Conservation (phyloP, 2,888 invertebrate species). For the Mechanitis messenoides region DNA sequence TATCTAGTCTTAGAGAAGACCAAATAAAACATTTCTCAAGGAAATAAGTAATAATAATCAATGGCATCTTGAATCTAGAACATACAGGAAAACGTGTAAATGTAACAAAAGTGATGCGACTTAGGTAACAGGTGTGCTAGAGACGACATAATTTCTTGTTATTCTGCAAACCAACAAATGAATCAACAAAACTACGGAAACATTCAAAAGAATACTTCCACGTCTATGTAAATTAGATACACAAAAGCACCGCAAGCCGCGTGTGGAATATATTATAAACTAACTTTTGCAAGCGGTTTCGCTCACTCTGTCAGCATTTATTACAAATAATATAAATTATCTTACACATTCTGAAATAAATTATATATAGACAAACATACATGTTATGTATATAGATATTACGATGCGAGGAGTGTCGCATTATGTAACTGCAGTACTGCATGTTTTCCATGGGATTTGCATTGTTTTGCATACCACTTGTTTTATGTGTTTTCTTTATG, state of each 20-base stretch:
- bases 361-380: not conserved
- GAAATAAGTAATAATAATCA: not conserved
- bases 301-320: not conserved
- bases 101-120: not conserved
- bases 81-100: not conserved
- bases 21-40: too few species aligned
- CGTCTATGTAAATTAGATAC: conserved; percentile 1
- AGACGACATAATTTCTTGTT: not conserved
- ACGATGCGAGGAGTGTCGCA: conserved; percentile 23
- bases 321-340: too few species aligned
- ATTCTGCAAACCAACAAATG: conserved; percentile 5
- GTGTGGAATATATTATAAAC: not conserved
- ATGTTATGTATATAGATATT: conserved; percentile 17
- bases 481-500: conserved; percentile 15
- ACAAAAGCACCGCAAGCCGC: conserved; percentile 1
- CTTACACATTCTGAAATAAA: too few species aligned
- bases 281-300: not conserved
- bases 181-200: conserved; percentile 19
- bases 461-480: conserved; percentile 19
- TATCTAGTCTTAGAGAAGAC: too few species aligned
- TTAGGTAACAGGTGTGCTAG: conserved; percentile 4
- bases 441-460: conserved; percentile 23
- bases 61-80: not conserved
- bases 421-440: conserved; percentile 29
- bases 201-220: conserved; percentile 19